phyloP scores from a whole-genome alignment of 2,888 invertebrate genomes.

The Lasioglossum lativentre region DNA sequence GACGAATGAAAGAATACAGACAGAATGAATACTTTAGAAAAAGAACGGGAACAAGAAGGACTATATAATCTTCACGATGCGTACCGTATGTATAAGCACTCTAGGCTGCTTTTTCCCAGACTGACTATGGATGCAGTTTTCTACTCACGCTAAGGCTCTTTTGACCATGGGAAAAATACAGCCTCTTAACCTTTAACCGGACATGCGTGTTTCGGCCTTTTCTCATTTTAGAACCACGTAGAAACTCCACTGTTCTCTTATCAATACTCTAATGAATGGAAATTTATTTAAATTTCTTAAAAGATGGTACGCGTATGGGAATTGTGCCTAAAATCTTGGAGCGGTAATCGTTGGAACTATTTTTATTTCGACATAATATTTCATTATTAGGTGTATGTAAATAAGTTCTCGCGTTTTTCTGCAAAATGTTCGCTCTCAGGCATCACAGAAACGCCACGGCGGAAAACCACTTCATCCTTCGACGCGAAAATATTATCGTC shows the following conservation, averaged over 20 bases:
- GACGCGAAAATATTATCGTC: constrained; percentile 1
- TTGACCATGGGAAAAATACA: background rate
- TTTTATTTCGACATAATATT: background rate
- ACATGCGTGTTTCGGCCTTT: background rate
- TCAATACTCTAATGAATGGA: background rate
- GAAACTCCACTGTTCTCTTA: background rate
- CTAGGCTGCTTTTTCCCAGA: background rate
- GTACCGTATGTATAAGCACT: background rate
- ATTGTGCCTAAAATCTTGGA: background rate
- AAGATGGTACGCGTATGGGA: background rate
- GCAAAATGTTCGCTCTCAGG: background rate
- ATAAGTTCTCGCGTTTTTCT: background rate
- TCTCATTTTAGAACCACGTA: background rate
- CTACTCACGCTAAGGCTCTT: background rate
- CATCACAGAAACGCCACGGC: background rate
- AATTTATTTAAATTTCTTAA: background rate
- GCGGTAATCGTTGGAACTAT: background rate
- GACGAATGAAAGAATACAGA: background rate
- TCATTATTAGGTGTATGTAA: background rate
- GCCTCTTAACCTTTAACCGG: background rate
- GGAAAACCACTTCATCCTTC: background rate
- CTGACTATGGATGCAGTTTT: background rate
- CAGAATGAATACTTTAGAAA: background rate
- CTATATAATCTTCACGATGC: background rate
- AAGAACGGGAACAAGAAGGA: background rate